A percentile compares a stretch with the other conserved stretches of the same genome.
phyloP scores from a whole-genome alignment of 2,888 invertebrate species.

The Ectemnius lituratus region DNA sequence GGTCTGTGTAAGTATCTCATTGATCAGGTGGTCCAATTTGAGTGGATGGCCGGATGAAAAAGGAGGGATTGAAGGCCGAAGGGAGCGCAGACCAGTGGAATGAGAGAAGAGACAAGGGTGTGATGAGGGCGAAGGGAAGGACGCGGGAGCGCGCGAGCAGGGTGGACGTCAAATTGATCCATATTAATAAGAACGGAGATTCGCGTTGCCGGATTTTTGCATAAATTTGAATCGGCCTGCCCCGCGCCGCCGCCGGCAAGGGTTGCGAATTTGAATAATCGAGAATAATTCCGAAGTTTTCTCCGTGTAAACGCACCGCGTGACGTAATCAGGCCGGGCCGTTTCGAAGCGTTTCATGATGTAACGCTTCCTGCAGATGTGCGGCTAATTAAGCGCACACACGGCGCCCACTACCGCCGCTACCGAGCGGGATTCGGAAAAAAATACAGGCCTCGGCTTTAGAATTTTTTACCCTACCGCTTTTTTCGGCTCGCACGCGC shows the following conservation, averaged over 20 bases:
- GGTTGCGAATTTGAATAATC: conserved; percentile 72
- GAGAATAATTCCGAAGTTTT: conserved; percentile 71
- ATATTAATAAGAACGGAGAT: conserved; percentile 71
- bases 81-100: conserved; percentile 10
- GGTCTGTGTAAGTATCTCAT: conserved; percentile 17
- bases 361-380: conserved; percentile 55
- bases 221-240: conserved; percentile 71
- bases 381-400: conserved; percentile 58
- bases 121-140: conserved; percentile 5
- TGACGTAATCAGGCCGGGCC: conserved; percentile 55
- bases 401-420: conserved; percentile 18
- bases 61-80: background rate
- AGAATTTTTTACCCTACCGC: conserved; percentile 21
- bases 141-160: background rate
- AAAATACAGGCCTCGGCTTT: conserved; percentile 50
- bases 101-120: background rate
- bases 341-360: conserved; percentile 58
- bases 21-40: conserved; percentile 44
- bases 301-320: conserved; percentile 59
- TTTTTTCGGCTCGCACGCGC: conserved; percentile 13
- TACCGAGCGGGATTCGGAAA: conserved; percentile 50
- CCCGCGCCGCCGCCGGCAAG: conserved; percentile 60
- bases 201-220: conserved; percentile 70
- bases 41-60: conserved; percentile 17
- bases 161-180: conserved; percentile 69